Percentiles rank a stretch among this genome's conserved stretches.
Conservation (phyloP, 2,113 vertebrate genomes). For the Parus major region DNA sequence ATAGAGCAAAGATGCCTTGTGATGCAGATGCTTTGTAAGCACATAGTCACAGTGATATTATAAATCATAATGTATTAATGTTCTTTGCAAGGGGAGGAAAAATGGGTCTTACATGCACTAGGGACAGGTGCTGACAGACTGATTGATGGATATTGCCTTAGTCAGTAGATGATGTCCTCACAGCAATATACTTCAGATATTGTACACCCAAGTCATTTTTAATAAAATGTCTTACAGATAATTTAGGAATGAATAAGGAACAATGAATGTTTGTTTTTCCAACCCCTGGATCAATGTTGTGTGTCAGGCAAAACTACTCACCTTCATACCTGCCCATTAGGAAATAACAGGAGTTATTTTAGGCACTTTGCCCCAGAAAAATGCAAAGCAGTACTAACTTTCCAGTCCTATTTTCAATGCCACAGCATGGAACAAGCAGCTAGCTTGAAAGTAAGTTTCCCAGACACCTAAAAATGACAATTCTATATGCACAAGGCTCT, state of each 20-base stretch:
- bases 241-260: background rate
- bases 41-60: background rate
- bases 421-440: background rate
- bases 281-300: background rate
- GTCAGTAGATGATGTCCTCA: slow-evolving; percentile 6
- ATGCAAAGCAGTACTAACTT: background rate
- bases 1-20: slow-evolving; percentile 1
- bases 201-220: background rate
- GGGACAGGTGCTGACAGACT: slow-evolving; percentile 15
- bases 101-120: slow-evolving; percentile 7
- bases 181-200: background rate
- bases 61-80: slow-evolving; percentile 45
- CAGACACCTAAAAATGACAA: background rate
- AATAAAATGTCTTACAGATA: background rate
- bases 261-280: background rate
- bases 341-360: background rate
- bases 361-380: background rate
- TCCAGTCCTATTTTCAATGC: background rate
- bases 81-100: slow-evolving; percentile 40
- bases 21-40: slow-evolving; percentile 39
- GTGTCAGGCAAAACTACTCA: background rate
- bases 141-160: slow-evolving; percentile 18
- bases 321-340: background rate
- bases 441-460: background rate
- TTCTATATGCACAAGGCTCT: background rate